Conservation (phyloP, 2,113 vertebrate genomes). For the Periophthalmodon schlosseri region DNA sequence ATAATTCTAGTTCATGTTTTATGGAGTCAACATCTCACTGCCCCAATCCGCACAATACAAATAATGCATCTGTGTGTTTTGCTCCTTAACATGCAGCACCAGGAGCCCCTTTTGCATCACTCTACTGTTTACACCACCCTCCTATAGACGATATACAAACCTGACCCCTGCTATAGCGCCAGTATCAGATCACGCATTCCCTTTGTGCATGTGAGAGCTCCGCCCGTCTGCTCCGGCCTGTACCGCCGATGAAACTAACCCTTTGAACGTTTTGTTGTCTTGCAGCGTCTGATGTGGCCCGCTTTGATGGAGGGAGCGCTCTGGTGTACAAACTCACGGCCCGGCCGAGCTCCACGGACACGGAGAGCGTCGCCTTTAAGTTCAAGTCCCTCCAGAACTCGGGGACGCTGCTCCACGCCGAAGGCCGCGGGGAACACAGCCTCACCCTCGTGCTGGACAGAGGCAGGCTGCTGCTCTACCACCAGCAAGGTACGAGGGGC, state of each 20-base stretch:
- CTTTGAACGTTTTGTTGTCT: not conserved
- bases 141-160: too few relatives aligned
- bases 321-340: slow-evolving; percentile 53
- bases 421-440: slow-evolving; percentile 60
- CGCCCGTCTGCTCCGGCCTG: not conserved
- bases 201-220: not conserved
- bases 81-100: not conserved
- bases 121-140: not conserved
- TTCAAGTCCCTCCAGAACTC: slow-evolving; percentile 65
- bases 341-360: slow-evolving; percentile 28
- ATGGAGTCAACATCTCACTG: not conserved
- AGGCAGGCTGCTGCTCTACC: slow-evolving; percentile 63
- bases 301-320: slow-evolving; percentile 65
- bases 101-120: not conserved
- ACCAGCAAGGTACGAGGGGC: slow-evolving; percentile 58
- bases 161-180: not conserved
- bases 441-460: slow-evolving; percentile 64
- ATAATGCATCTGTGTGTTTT: not conserved
- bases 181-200: not conserved
- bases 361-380: slow-evolving; percentile 58
- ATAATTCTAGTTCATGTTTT: not conserved
- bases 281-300: slow-evolving; percentile 60
- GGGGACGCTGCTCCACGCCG: slow-evolving; percentile 64
- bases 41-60: not conserved
- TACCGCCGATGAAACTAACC: not conserved